Conservation (phyloP, 2,113 vertebrate species). For the Stegostoma tigrinum region DNA sequence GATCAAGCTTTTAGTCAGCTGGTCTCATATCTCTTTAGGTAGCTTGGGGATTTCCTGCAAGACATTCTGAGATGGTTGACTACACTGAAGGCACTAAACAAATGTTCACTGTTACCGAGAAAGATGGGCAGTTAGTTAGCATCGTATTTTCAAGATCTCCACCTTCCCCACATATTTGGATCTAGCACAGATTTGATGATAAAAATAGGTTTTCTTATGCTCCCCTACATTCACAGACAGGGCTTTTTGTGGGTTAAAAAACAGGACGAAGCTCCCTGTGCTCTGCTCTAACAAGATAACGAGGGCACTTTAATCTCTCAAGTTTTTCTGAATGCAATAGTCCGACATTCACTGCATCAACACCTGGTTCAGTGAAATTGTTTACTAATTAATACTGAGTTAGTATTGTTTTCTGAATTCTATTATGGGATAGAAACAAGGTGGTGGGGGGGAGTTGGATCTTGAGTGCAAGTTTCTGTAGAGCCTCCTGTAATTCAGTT, state of each 20-base stretch:
- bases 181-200: neutral
- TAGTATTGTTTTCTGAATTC: neutral
- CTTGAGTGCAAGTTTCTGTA: neutral
- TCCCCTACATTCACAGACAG: neutral
- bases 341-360: neutral
- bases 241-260: neutral
- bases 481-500: neutral
- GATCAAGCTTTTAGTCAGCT: too few relatives aligned
- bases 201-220: neutral
- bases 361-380: neutral
- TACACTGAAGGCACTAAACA: too few relatives aligned
- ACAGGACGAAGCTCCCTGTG: neutral
- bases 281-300: neutral
- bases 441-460: too few relatives aligned
- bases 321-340: neutral
- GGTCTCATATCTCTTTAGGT: too few relatives aligned
- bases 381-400: neutral
- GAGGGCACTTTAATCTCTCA: neutral
- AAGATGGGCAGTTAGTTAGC: too few relatives aligned
- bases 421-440: neutral
- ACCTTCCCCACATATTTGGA: too few relatives aligned
- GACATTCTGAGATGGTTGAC: too few relatives aligned
- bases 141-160: neutral
- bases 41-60: too few relatives aligned
- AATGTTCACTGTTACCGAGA: too few relatives aligned